Evolutionary conservation across 2,797 vertebrate species (phyloP).

Genomic region (Pelochelys cantorii): DNA sequence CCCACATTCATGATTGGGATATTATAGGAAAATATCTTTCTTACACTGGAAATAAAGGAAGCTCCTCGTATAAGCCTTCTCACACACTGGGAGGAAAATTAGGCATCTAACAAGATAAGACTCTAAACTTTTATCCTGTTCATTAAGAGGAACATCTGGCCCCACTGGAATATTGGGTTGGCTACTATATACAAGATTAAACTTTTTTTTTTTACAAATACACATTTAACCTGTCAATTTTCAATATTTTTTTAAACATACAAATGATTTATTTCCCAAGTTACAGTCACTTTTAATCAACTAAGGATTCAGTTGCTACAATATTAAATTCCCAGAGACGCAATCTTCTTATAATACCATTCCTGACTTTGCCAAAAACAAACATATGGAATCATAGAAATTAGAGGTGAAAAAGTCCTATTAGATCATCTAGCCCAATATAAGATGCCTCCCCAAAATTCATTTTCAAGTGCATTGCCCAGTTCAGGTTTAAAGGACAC

Average conservation of each 20-base stretch:
- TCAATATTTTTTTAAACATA: background rate
- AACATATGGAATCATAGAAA: background rate
- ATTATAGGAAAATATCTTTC: background rate
- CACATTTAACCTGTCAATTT: background rate
- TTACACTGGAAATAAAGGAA: background rate
- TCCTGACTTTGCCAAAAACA: background rate
- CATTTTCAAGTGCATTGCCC: background rate
- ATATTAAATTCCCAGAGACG: background rate
- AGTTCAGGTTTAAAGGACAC: background rate
- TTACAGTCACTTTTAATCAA: background rate
- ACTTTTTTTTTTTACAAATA: background rate
- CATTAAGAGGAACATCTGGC: background rate
- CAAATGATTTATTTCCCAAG: background rate
- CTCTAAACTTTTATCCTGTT: background rate
- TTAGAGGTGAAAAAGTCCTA: background rate
- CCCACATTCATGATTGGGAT: background rate
- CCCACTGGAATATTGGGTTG: background rate
- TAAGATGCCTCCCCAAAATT: background rate
- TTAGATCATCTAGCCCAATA: background rate
- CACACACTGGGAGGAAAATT: background rate
- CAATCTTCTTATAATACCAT: background rate
- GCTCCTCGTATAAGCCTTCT: background rate
- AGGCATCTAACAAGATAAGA: background rate
- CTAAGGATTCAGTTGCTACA: background rate
- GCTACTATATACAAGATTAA: background rate